Evolutionary conservation across 1,140 invertebrate species (phyloP), one percentile per base, ranked within the genome.

Genomic region (Drosophila nebulosa): DNA sequence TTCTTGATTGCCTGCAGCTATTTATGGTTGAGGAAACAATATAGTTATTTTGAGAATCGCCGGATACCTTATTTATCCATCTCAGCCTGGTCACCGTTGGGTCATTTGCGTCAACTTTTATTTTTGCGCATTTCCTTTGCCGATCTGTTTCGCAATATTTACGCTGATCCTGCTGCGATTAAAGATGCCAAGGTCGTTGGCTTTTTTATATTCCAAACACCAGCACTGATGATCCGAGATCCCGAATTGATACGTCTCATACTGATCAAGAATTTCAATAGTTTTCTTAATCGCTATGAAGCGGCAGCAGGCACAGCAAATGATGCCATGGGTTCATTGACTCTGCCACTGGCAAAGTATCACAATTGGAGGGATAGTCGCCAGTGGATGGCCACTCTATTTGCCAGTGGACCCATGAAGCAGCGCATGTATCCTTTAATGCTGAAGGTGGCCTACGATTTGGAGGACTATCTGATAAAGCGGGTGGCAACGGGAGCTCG

Each of bases 351-450:
- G 46, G 78, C 85, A n/a, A 91, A 91, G 58, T 89, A 91, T 60
- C 59, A 61, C 1, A 60, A 72, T 14, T 94, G 94, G 94, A 92
- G 92, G 42, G 81, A 90, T 26, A 89, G 93, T 6, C 84, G 94
- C 5, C 90, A 91, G 5, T 92, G 92, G 42, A 85, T 94, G 39
- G 92, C 93, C 0, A 92, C 93, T 22, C 88, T 93, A 9, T 94
- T 94, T 56, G 93, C 93, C 1, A 92, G 92, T 5, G 92, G 92
- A 2, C 93, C 93, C 55, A 78, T 94, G 16, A 93, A 93, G 46
- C 79, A 89, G 9, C 57, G 69, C n/a, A 93, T 94, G 93, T 93
- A 93, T 79, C 91, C 92, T 0, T 30, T 66, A 39, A 74, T 91
- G 56, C 12, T 76, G 12, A 7, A 66, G 7, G 72, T 90, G 10